Base-by-base conservation (phyloP, 2,888 invertebrate genomes). In the Watsonalla binaria region DNA sequence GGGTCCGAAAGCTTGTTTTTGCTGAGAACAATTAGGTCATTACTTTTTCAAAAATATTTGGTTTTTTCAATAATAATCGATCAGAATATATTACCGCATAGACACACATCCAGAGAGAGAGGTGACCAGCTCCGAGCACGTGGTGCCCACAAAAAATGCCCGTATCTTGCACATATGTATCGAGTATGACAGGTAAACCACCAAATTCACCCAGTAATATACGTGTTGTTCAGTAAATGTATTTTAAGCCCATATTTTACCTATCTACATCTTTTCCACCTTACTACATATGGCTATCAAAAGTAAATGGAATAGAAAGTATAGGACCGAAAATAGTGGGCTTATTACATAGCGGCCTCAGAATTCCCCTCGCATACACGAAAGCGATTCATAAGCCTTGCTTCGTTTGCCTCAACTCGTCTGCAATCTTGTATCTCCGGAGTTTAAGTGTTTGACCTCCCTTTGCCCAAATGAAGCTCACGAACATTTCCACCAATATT, bases 401-500 rank as follows among this genome's bases (percentile, higher is more conserved):
- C 84, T 86, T 85, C 83, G 82, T 85, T 85, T 85, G 83, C 82
- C 70, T 78, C 79, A 79, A 84, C 84, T 84, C 81, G 80, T 79
- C 80, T 84, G 83, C 84, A 84, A 85, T 86, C 85, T 86, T 84
- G 84, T 86, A 86, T 85, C 84, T 85, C 82, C 82, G 77, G 78
- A 81, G 79, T 84, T 84, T 84, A 86, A 86, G 85, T 86, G 86
- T 86, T 85, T 86, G 84, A 82, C 84, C 84, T 84, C 81, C 81
- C 84, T 84, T 82, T 80, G 82, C 83, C 84, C 82, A 85, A 86
- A 86, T 84, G 85, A 84, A 84, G 80, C 84, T 80, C 79, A 78
- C 80, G 79, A 80, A 82, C 76, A 74, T 72, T 72, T 72, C 75
- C 76, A 71, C 82, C 72, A 78, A 71, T 63, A 67, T 74, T 72